Base-by-base conservation (phyloP, 2,797 vertebrate genomes). In the Holocentrus rufus region DNA sequence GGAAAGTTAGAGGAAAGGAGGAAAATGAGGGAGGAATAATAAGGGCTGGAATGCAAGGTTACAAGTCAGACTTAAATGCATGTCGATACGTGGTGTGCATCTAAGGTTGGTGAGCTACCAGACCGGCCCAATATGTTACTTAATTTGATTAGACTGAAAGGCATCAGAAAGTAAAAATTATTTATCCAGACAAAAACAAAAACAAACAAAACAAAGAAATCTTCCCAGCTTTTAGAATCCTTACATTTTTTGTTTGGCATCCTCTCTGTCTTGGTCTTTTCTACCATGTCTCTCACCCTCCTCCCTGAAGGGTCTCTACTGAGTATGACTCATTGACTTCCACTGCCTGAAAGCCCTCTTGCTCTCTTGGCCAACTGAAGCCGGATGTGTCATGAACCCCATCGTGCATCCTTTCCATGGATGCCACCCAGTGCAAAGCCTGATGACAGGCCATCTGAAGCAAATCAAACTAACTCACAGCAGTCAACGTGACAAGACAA, bases 301-400 rank as follows among this genome's bases (percentile, higher is more conserved):
- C 77, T 79, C 83, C 86, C 76, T 70, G 47, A 87, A 91, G 72
- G 72, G 84, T 80, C 81, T 84, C 60, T 62, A 84, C 88, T 76
- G 88, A 89, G 83, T 85, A 64, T 91, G 91, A 92, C 77, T 89
- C 90, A 89, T 66, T 91, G 90, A 90, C 89, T 92, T 90, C 80
- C 79, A 79, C 86, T 87, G 89, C 79, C 87, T 90, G 86, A 90
- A 88, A 90, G 88, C 85, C 62, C 76, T 87, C 88, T 87, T 81
- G 82, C 83, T 87, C 50, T 80, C 78, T 88, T 80, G 87, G 88
- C 92, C 90, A 91, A 81, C 74, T 87, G 84, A 87, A 88, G 89
- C 90, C 90, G 93, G 94, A 95, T 93, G 89, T 91, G 88, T 93
- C 91, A 91, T 82, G 85, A 85, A 86, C 87, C 91, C 91, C 83